Evolutionary conservation across 2,797 vertebrate genomes (phyloP).

Genomic region (Bradypodion pumilum): DNA sequence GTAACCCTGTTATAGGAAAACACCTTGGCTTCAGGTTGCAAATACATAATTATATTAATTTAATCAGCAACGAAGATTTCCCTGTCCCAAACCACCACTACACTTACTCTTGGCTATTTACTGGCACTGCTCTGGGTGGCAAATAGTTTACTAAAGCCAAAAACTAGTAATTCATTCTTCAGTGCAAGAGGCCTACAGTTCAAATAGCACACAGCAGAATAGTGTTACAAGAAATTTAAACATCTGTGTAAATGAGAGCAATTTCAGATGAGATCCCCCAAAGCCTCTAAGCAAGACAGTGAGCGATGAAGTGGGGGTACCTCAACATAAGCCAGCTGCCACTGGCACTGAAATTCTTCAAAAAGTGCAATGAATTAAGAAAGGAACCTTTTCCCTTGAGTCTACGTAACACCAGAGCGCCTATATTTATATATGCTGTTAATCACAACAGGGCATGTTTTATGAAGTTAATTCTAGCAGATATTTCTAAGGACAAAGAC

Average conservation of each 20-base stretch:
- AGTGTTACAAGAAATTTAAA: slow-evolving; percentile 37
- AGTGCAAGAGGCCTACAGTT: neutral
- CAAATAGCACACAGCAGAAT: neutral
- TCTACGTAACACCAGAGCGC: rapidly evolving
- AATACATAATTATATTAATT: neutral
- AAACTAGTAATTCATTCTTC: neutral
- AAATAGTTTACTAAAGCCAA: neutral
- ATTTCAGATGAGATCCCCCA: neutral
- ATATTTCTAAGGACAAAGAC: neutral
- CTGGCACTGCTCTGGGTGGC: neutral
- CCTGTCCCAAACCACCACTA: neutral
- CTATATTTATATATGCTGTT: neutral
- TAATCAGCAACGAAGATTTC: neutral
- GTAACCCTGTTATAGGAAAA: too few species aligned
- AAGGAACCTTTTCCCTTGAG: neutral
- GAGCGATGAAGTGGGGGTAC: neutral
- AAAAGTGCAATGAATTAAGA: neutral
- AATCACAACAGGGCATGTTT: slow-evolving; percentile 4
- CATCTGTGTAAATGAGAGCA: neutral
- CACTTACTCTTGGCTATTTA: neutral
- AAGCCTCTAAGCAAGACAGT: neutral
- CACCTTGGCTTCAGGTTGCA: too few species aligned
- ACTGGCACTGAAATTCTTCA: rapidly evolving
- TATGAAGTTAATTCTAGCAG: neutral
- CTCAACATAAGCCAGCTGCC: rapidly evolving